Base-by-base conservation (phyloP, 2,888 invertebrate species). In the Lordiphosa andalusiaca region DNA sequence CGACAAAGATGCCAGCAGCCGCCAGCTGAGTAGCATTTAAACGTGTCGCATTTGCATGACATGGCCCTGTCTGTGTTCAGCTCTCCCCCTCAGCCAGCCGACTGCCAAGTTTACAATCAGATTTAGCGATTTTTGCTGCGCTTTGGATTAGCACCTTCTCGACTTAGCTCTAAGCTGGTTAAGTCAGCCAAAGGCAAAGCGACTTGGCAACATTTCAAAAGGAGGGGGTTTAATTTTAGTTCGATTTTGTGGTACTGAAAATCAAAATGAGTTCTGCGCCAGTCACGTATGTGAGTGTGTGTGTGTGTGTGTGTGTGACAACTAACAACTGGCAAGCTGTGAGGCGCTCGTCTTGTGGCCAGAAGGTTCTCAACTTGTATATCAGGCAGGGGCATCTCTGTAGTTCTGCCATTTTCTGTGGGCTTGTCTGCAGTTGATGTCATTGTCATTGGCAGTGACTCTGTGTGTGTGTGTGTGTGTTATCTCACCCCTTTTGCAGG, bases 381-480 rank as follows among this genome's bases (percentile, higher is more conserved):
- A 30, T 30, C 30, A 30, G 30, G 30, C 30, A 30, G 30, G 30
- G 30, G 30, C 30, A 25, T 44, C 25, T 44, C 30, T 44, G 44
- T 44, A 44, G 44, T 46, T 66, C 59, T 61, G 39, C 54, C 50
- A 58, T 56, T 76, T 56, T 76, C 67, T 65, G 66, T 77, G 71
- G 73, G 70, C 61, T 67, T 68, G 74, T 67, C 84, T 77, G 84
- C 78, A 77, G 68, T 71, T 78, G 82, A 82, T 84, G 80, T 74
- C 83, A 78, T 69, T 80, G 78, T 82, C 85, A 80, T 69, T 74
- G 80, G 67, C 83, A 82, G 80, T 67, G 61, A 61, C 30, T 30
- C 30, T 30, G 25, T 7, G 7, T 7, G 25, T 23, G 23, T 23
- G 30, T 30, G 30, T 30, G 55, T 60, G 54, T 78, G 59, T 82